Evolutionary conservation across 2,888 invertebrate species (phyloP).

Genomic region (Conchocele bisecta): DNA sequence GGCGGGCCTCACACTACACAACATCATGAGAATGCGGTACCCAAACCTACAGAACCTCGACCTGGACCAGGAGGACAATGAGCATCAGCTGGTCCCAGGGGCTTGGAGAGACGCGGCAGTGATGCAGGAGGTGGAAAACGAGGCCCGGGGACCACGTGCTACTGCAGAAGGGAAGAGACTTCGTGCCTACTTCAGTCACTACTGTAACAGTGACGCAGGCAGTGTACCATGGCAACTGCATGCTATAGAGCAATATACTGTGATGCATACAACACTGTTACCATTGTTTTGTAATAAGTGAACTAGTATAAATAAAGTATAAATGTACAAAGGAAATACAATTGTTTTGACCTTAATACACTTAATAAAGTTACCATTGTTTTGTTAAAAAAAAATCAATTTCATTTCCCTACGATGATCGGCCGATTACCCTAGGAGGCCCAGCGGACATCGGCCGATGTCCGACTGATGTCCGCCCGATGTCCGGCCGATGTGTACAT

Average conservation of each 20-base stretch:
- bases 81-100: constrained; percentile 36
- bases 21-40: constrained; percentile 34
- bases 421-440: too few species aligned
- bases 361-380: too few species aligned
- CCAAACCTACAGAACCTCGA: constrained; percentile 28
- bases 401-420: too few species aligned
- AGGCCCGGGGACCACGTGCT: background rate
- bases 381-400: too few species aligned
- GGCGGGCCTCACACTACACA: constrained; percentile 29
- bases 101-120: constrained; percentile 38
- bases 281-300: too few species aligned
- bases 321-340: too few species aligned
- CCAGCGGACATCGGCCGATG: too few species aligned
- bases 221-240: constrained; percentile 11
- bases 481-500: too few species aligned
- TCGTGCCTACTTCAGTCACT: constrained; percentile 6
- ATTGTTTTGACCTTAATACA: too few species aligned
- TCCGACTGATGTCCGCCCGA: too few species aligned
- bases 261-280: too few species aligned
- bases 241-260: background rate
- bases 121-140: constrained; percentile 10
- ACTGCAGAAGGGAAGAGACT: constrained; percentile 7
- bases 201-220: background rate
- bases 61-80: constrained; percentile 4
- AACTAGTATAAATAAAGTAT: too few species aligned